Conservation (phyloP, 2,113 vertebrate species). For the Lophius piscatorius region DNA sequence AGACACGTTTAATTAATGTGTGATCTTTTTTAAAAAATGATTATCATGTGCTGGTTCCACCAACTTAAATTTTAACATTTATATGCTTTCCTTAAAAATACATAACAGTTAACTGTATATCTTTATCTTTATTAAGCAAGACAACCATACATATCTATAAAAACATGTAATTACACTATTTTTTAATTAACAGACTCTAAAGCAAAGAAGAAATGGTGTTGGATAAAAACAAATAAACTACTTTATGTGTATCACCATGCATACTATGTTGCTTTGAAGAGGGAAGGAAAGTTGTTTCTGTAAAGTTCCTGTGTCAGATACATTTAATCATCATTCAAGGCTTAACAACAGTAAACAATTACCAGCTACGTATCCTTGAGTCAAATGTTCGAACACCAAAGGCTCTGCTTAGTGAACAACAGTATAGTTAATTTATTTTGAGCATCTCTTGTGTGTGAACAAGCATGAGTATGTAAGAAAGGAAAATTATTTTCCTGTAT, state of each 20-base stretch:
- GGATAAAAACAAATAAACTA: not conserved
- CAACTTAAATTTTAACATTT: no score
- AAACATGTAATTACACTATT: not conserved
- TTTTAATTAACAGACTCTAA: not conserved
- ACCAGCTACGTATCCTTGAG: slow-evolving; percentile 6
- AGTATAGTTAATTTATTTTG: no score
- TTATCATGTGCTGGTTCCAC: no score
- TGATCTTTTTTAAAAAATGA: no score
- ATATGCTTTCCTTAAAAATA: no score
- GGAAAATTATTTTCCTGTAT: no score
- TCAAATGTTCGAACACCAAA: slow-evolving; percentile 1
- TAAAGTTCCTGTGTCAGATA: not conserved
- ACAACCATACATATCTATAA: no score
- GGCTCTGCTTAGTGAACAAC: slow-evolving; percentile 10
- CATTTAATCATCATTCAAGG: not conserved
- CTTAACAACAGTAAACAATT: not conserved
- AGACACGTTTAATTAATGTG: no score
- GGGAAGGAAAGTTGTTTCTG: not conserved
- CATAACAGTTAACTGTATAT: no score
- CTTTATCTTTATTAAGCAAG: no score
- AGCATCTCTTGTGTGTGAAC: no score
- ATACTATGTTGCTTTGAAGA: not conserved
- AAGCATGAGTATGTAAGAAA: no score
- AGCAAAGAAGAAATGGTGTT: not conserved
- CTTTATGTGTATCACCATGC: not conserved